A percentile compares a stretch with the other conserved stretches of the same genome.
Evolutionary conservation across 2,113 vertebrate species (phyloP).

Genomic region (Lota lota): DNA sequence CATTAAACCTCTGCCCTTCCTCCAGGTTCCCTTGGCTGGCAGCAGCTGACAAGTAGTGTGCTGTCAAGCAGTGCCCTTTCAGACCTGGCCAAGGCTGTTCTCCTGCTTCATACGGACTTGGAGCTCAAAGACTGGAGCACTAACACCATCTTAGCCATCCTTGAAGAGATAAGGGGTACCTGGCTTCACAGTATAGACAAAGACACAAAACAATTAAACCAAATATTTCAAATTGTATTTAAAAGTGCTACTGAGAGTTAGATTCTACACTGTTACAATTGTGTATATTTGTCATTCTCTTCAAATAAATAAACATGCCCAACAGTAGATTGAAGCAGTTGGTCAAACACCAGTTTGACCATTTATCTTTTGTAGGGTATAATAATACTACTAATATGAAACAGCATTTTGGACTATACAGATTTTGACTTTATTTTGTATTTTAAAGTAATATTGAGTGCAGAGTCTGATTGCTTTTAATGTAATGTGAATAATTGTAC

Average conservation of each 20-base stretch:
- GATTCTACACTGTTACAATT: no score
- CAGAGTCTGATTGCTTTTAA: background rate
- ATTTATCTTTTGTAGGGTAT: no score
- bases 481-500: background rate
- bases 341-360: no score
- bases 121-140: conserved; percentile 75
- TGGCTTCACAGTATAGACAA: no score
- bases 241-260: no score
- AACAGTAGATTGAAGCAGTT: no score
- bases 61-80: conserved; percentile 75
- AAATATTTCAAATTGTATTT: background rate
- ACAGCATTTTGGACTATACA: background rate
- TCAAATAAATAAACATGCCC: no score
- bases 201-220: background rate
- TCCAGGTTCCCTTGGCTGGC: conserved; percentile 81
- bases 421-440: background rate
- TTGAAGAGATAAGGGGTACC: conserved; percentile 87
- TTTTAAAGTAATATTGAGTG: background rate
- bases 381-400: no score
- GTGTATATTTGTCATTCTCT: no score
- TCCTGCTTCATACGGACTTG: conserved; percentile 70
- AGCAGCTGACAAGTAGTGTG: conserved; percentile 74
- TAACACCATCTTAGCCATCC: conserved; percentile 79
- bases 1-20: background rate
- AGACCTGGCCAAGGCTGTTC: conserved; percentile 80